Base-by-base conservation (phyloP, 1,140 invertebrate genomes). In the Tetragonula clypearis region DNA sequence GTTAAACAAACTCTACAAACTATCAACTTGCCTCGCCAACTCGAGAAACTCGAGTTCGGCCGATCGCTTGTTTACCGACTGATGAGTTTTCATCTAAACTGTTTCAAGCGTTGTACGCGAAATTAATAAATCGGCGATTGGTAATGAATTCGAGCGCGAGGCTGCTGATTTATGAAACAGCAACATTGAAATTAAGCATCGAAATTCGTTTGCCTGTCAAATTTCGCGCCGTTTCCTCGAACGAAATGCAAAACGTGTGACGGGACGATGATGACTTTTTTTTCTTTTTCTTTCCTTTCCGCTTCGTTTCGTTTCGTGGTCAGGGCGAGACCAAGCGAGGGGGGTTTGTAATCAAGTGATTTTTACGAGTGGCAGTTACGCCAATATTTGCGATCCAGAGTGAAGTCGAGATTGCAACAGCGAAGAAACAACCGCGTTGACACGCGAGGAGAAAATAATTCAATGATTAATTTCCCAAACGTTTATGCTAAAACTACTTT, bases 311-410 rank as follows among this genome's bases (percentile, higher is more conserved):
- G 73, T 56, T 35, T 35, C 58, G 68, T 49, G 23, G 65, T 62
- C 66, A 49, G 80, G 82, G 75, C 81, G 90, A 91, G 30, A 30
- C 79, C 79, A 89, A 86, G 84, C 85, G 87, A 78, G 87, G 72
- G 81, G 75, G 81, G 82, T 88, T 88, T 87, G 87, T 90, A 92
- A 92, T 92, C 90, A 92, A 91, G 91, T 86, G 88, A 92, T 92
- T 92, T 92, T 92, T 92, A 92, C 88, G 91, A 92, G 85, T 74
- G 88, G 85, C 84, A 81, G 88, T 92, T 90, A 91, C 87, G 85
- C 41, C 88, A 91, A 92, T 92, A 92, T 92, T 92, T 92, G 91
- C 87, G 88, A 90, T 91, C 90, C 90, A 86, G 87, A 88, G 89
- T 79, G 86, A 79, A 86, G 89, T 88, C 90, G 56, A 82, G 73